Evolutionary conservation across 2,888 invertebrate genomes (phyloP), one percentile per base, ranked within the genome.

Genomic region (Fragum sueziense): DNA sequence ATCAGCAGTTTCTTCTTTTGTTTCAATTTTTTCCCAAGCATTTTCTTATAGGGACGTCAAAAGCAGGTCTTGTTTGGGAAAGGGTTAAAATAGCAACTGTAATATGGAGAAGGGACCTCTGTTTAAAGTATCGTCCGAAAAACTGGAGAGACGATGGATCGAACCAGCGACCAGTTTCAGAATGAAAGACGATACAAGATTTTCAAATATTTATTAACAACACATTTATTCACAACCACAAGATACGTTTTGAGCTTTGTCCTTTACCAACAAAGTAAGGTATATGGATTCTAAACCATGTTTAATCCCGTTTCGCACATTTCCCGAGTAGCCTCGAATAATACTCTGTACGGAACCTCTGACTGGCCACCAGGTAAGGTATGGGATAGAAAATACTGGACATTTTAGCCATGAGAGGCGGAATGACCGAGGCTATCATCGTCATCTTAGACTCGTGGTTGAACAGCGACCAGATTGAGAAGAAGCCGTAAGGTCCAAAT

Each of bases 391-490:
- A 81, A 4, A 88, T 80, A 6, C 90, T 89, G 11, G 90, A 91
- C 6, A 88, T 84, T 79, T 92, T 91, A 65, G 91, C 91, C 57
- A 88, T 83, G 4, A 92, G 82, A 0, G 91, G 91, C 9, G 92
- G 91, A 17, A 91, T 74, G 3, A 91, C 84, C 2, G 91, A 89
- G 54, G 91, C 86, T 27, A 88, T 59, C 69, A 86, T 85, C 6
- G 92, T 88, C 11, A 91, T 88, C 22, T 86, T 76, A 9, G 75
- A 71, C 0, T 86, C 85, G 51, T 85, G 85, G 17, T 80, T 82
- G 71, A 91, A 85, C 41, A 91, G 81, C 0, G 91, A 85, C 91
- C 91, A 92, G 20, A 90, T 22, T 31, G 90, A 88, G n/a, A 91
- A 86, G 52, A 88, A 87, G 0, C 88, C 91, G 57, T 92, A 92